Conservation (phyloP, 1,140 invertebrate genomes). For the Bombus confusus region DNA sequence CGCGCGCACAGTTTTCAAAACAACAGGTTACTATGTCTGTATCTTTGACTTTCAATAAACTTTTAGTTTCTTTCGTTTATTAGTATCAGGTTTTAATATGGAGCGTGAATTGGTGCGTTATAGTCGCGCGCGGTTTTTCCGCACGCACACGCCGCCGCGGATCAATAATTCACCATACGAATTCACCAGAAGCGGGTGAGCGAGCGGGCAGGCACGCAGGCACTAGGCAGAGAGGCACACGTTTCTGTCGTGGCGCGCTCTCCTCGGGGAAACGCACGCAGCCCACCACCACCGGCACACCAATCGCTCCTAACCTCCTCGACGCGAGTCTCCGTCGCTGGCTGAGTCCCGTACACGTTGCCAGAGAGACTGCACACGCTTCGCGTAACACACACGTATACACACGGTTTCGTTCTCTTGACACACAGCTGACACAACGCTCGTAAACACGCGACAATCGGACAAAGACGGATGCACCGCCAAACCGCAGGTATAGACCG, state of each 20-base stretch:
- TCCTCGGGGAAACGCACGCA: conserved; percentile 65
- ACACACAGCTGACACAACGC: conserved; percentile 63
- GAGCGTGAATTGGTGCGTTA: conserved; percentile 9
- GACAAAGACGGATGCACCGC: conserved; percentile 38
- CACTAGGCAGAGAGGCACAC: conserved; percentile 63
- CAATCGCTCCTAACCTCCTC: conserved; percentile 63
- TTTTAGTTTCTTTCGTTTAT: conserved; percentile 3
- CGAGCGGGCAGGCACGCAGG: conserved; percentile 53
- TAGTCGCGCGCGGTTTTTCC: conserved; percentile 65
- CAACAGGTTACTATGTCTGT: conserved; percentile 29
- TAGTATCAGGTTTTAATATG: conserved; percentile 5
- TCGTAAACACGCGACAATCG: conserved; percentile 55
- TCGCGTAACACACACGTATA: conserved; percentile 16
- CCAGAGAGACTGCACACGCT: conserved; percentile 35
- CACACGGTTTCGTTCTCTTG: conserved; percentile 35
- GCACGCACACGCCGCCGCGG: conserved; percentile 72
- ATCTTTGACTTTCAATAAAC: neutral
- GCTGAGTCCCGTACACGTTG: conserved; percentile 37
- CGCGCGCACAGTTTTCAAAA: conserved; percentile 66
- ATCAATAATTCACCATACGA: conserved; percentile 77
- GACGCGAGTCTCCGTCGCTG: conserved; percentile 13
- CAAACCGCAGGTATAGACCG: conserved; percentile 35
- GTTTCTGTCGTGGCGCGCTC: conserved; percentile 65
- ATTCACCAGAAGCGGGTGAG: conserved; percentile 62
- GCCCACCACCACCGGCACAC: conserved; percentile 58